A percentile compares a stretch with the other conserved stretches of the same genome.
Conservation (phyloP, 2,797 vertebrate species). For the Lacerta agilis region DNA sequence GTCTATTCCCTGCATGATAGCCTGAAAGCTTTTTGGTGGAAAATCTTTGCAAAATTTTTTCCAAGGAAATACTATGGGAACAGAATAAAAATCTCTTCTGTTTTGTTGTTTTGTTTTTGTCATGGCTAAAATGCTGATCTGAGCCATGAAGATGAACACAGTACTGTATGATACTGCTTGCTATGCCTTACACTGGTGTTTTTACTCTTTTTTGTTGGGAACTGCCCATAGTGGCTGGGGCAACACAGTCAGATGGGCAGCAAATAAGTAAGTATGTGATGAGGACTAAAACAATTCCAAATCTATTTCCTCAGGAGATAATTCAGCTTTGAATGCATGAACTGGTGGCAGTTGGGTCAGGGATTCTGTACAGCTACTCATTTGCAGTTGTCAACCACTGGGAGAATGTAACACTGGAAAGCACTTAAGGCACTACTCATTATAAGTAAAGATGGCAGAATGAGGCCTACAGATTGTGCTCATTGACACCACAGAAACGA, state of each 20-base stretch:
- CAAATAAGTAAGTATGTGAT: too few species aligned
- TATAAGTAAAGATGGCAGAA: constrained; percentile 38
- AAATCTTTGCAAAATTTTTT: not conserved
- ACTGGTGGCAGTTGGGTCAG: not conserved
- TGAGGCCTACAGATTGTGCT: constrained; percentile 29
- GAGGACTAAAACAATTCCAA: not conserved
- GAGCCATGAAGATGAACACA: not conserved
- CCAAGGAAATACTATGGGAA: not conserved
- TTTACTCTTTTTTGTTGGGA: not conserved
- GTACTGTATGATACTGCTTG: not conserved
- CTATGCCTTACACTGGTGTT: not conserved
- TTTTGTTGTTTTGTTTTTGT: too few species aligned
- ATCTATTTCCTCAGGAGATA: not conserved
- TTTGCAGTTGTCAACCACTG: not conserved
- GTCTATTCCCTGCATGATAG: not conserved
- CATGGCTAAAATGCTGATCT: not conserved
- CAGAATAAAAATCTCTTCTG: not conserved
- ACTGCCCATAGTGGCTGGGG: not conserved
- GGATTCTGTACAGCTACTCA: not conserved
- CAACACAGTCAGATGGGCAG: too few species aligned
- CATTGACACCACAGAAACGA: constrained; percentile 3
- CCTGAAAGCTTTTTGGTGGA: not conserved
- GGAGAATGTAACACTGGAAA: constrained; percentile 20
- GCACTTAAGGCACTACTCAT: constrained; percentile 42
- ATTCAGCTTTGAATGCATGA: not conserved